Base-by-base conservation (phyloP, 1,140 invertebrate genomes). In the Apis laboriosa region DNA sequence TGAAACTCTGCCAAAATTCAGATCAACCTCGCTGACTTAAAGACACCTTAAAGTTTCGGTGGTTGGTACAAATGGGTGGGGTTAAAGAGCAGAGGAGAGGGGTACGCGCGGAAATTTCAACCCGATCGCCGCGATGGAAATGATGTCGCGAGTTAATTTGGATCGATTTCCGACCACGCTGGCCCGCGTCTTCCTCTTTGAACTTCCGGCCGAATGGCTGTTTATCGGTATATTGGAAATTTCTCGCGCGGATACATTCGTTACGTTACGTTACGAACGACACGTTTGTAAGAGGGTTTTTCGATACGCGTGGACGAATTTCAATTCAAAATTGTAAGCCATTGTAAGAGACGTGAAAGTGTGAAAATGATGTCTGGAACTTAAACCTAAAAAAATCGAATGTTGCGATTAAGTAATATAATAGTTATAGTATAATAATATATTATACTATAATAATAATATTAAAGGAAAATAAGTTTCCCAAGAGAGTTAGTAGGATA, bases 1-100 rank as follows among this genome's bases (percentile, higher is more conserved):
- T 93, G 92, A 93, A 92, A 93, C 90, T 86, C 83, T 91, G 92
- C 92, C 93, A 93, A 91, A 92, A 92, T 91, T 91, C 84, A 86
- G 88, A 92, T 91, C 92, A 88, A 87, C 88, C 80, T 83, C 86
- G 83, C 63, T 78, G 86, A 93, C 90, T 92, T 93, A 91, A 92
- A 91, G 90, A 90, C 86, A 92, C 86, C 90, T 89, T 88, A 90
- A 90, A 91, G 90, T 60, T 21, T 55, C 9, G 21, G 17, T 58
- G 63, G 24, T 17, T n/a, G 56, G 56, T 8, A 7, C 7, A 19
- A 34, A 15, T 17, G 63, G 63, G 19, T n/a, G 28, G n/a, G 21
- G 53, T n/a, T 9, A 51, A 4, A 55, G 56, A 9, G 53, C 8
- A 43, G n/a, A 8, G 17, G n/a, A 17, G 72, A 60, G 55, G 9